Percentiles rank a stretch among this genome's conserved stretches.
Evolutionary conservation across 2,113 vertebrate species (phyloP).

Genomic region (Tragulus kanchil): DNA sequence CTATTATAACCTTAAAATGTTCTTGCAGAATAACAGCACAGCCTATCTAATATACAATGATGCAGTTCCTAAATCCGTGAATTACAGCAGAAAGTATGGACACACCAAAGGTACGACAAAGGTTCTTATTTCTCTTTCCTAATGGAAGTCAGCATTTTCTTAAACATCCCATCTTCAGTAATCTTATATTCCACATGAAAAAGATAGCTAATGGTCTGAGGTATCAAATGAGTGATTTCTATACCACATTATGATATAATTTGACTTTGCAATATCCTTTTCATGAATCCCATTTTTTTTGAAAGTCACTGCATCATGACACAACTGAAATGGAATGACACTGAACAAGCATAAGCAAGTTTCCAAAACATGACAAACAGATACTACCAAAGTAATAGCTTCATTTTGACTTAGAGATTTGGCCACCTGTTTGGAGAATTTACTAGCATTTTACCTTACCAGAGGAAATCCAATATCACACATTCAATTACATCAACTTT

Average conservation of each 20-base stretch:
- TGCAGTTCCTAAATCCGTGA: conserved; percentile 87
- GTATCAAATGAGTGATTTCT: conserved; percentile 25
- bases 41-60: conserved; percentile 95
- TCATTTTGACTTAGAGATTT: conserved; percentile 45
- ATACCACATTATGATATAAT: neutral
- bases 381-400: conserved; percentile 17
- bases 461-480: conserved; percentile 33
- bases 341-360: conserved; percentile 40
- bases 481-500: conserved; percentile 17
- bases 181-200: conserved; percentile 19
- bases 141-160: conserved; percentile 9
- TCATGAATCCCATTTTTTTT: conserved; percentile 36
- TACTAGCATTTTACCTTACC: neutral
- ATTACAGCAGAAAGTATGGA: conserved; percentile 87
- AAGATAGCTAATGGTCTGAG: neutral
- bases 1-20: conserved; percentile 77
- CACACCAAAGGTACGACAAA: conserved; percentile 94
- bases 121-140: conserved; percentile 23
- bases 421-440: conserved; percentile 22
- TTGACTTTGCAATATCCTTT: conserved; percentile 5
- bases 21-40: conserved; percentile 86
- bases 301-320: conserved; percentile 36
- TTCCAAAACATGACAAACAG: conserved; percentile 26
- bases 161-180: neutral
- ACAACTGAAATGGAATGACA: neutral